A percentile compares a stretch with the other conserved stretches of the same genome.
Evolutionary conservation across 2,797 vertebrate genomes (phyloP).

Genomic region (Smutsia temminckii): DNA sequence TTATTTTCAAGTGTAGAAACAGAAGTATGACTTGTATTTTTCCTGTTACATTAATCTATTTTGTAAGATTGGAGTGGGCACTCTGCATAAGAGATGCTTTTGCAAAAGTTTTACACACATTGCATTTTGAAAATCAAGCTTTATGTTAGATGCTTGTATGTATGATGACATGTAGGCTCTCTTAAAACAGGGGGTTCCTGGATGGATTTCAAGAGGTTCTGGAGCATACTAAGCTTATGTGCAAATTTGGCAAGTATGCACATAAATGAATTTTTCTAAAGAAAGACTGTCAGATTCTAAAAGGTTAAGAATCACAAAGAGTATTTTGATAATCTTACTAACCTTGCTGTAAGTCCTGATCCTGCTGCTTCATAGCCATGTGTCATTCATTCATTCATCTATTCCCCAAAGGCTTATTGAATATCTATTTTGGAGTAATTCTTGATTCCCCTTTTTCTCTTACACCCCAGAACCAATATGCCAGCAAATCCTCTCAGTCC

Average conservation of each 20-base stretch:
- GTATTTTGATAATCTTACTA: not conserved
- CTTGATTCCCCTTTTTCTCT: not conserved
- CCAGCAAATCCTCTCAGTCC: not conserved
- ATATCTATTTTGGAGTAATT: slow-evolving; percentile 32
- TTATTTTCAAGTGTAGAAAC: not conserved
- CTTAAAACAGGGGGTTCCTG: not conserved
- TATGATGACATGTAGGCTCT: not conserved
- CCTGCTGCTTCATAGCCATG: not conserved
- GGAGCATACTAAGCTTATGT: not conserved
- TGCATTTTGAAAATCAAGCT: not conserved
- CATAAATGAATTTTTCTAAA: not conserved
- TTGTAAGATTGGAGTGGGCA: not conserved
- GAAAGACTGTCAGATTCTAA: not conserved
- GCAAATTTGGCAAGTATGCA: not conserved
- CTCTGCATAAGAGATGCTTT: not conserved
- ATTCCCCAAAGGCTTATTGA: not conserved
- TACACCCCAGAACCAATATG: not conserved
- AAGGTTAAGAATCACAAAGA: not conserved
- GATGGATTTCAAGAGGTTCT: not conserved
- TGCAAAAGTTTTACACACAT: not conserved
- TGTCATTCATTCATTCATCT: not conserved
- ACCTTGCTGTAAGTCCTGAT: not conserved
- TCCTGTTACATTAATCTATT: not conserved
- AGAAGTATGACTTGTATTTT: not conserved
- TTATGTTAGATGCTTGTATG: not conserved